phyloP scores from a whole-genome alignment of 35 echinoderm and acorn worm species.

The Holothuria glaberrima region DNA sequence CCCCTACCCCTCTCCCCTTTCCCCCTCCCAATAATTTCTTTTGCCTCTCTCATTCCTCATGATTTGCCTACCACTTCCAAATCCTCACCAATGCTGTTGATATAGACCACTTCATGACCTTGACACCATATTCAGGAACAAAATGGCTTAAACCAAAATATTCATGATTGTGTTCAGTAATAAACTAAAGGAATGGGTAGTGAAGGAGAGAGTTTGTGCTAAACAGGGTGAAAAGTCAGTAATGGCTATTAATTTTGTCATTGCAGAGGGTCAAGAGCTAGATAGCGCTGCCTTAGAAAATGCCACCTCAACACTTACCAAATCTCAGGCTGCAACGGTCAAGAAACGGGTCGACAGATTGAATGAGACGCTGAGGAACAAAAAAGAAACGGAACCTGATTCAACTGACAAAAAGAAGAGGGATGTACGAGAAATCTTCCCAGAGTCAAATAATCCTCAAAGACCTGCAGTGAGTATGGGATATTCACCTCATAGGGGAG shows the following conservation, averaged over 20 bases:
- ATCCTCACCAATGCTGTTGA: too few species aligned
- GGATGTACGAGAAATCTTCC: conserved; percentile 88
- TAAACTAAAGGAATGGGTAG: too few species aligned
- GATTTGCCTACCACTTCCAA: too few species aligned
- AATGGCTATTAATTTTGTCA: not conserved
- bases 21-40: too few species aligned
- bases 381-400: conserved; percentile 45
- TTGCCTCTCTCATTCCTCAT: too few species aligned
- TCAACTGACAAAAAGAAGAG: conserved; percentile 41
- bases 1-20: too few species aligned
- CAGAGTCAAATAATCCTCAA: conserved; percentile 33
- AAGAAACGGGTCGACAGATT: conserved; percentile 83
- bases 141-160: too few species aligned
- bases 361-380: conserved; percentile 79
- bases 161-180: too few species aligned
- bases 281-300: conserved; percentile 71
- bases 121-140: too few species aligned
- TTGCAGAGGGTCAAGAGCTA: conserved; percentile 77
- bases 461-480: not conserved
- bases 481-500: not conserved
- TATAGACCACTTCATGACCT: too few species aligned
- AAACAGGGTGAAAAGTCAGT: not conserved
- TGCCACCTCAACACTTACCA: conserved; percentile 88
- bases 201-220: too few species aligned
- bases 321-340: conserved; percentile 84